phyloP scores from a whole-genome alignment of 2,797 vertebrate genomes.

The Lutjanus campechanus region DNA sequence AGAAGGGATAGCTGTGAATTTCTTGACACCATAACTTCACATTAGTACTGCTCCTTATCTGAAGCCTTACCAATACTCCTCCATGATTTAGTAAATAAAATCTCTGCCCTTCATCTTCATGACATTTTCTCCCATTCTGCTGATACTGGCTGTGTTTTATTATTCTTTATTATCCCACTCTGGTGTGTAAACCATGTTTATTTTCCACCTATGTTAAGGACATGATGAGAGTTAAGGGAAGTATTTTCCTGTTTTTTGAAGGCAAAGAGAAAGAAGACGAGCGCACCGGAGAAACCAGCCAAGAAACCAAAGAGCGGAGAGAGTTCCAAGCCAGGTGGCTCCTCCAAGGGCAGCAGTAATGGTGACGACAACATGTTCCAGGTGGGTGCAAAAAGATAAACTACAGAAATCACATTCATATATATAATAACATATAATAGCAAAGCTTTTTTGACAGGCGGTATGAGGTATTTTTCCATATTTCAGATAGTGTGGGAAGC shows the following conservation, averaged over 20 bases:
- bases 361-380: conserved; percentile 96
- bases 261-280: conserved; percentile 95
- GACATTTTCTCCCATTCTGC: background rate
- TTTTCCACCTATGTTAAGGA: background rate
- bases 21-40: background rate
- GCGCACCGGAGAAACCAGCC: conserved; percentile 88
- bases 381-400: conserved; percentile 77
- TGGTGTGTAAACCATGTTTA: background rate
- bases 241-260: conserved; percentile 56
- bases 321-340: conserved; percentile 91
- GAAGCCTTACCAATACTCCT: background rate
- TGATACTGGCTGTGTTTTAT: background rate
- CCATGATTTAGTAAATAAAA: background rate
- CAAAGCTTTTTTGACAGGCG: too few relatives aligned
- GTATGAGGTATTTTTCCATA: too few relatives aligned
- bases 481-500: too few relatives aligned
- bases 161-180: background rate
- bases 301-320: conserved; percentile 96
- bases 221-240: background rate
- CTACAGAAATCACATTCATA: background rate
- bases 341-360: conserved; percentile 87
- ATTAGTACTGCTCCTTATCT: background rate
- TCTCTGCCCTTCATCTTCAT: background rate
- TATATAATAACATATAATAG: too few relatives aligned
- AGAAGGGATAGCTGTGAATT: background rate